Base-by-base conservation (phyloP, 2,797 vertebrate genomes). In the Pangasius macronema region DNA sequence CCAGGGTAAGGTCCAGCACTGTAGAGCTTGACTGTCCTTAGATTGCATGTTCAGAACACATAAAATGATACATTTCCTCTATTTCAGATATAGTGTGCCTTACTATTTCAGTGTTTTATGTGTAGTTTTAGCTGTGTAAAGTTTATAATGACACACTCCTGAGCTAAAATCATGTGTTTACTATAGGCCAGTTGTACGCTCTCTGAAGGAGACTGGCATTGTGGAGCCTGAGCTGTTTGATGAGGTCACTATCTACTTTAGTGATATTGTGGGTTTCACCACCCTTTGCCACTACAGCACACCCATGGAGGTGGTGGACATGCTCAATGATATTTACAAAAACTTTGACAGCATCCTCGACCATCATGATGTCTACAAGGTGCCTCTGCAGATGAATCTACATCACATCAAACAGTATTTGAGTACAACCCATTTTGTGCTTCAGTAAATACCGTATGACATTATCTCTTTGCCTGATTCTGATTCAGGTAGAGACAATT, bases 251-350 rank as follows among this genome's bases (percentile, higher is more conserved):
- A 96, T 99, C 91, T 99, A 99, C 91, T 99, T 99, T 95, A 99
- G 98, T 51, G 98, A 99, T 94, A 99, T 99, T 27, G 98, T 99
- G 84, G 97, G 97, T 55, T 99, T 99, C 94, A 99, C 98, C 83
- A 99, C 98, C 0, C 96, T 99, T 86, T 99, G 98, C 95, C 97
- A 97, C 92, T 97, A 98, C 94, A 99, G 98, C 95, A 98, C 97
- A 0, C 98, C 98, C 88, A 99, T 99, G 97, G 97, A 99, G 92
- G 98, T 99, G 93, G 98, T 99, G 39, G 97, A 98, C 95, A 99
- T 99, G 98, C 97, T 99, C 83, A 99, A 99, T 0, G 96, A 98
- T 90, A 97, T 99, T 95, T 99, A 99, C 93, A 98, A 97, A 94
- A 98, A 97, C 92, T 99, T 99, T 83, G 98, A 99, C 93, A 97